A percentile compares a stretch with the other conserved stretches of the same genome.
phyloP scores from a whole-genome alignment of 2,888 invertebrate genomes.

The Protula sp. region DNA sequence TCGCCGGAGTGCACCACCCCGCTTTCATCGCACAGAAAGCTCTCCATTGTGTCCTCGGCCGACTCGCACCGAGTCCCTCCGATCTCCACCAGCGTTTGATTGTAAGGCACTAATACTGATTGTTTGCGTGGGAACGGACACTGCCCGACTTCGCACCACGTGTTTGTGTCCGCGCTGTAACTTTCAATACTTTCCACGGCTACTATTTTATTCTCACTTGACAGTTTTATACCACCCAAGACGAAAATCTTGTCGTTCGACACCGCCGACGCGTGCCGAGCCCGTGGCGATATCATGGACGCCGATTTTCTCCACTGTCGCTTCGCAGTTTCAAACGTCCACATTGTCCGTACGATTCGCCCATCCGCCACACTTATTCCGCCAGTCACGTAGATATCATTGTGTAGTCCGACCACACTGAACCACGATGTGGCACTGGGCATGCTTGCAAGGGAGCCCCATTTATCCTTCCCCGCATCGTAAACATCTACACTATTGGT shows the following conservation, averaged over 20 bases:
- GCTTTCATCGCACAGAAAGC: slow-evolving; percentile 36
- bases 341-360: slow-evolving; percentile 37
- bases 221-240: slow-evolving; percentile 43
- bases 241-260: slow-evolving; percentile 40
- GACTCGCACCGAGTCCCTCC: slow-evolving; percentile 28
- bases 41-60: slow-evolving; percentile 41
- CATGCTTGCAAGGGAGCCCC: slow-evolving; percentile 42
- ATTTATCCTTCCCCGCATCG: slow-evolving; percentile 46
- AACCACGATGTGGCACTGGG: slow-evolving; percentile 41
- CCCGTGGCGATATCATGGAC: slow-evolving; percentile 43
- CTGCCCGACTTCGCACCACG: slow-evolving; percentile 42
- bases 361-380: slow-evolving; percentile 43
- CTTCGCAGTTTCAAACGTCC: slow-evolving; percentile 45
- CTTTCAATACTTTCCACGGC: slow-evolving; percentile 47
- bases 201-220: slow-evolving; percentile 29
- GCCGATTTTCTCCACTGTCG: slow-evolving; percentile 40
- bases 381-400: slow-evolving; percentile 47
- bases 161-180: slow-evolving; percentile 33
- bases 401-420: slow-evolving; percentile 39
- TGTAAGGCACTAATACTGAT: slow-evolving; percentile 41
- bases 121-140: slow-evolving; percentile 46
- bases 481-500: slow-evolving; percentile 47
- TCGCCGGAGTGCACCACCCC: slow-evolving; percentile 38
- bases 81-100: slow-evolving; percentile 44
- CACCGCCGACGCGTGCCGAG: slow-evolving; percentile 45